Conservation (phyloP, 2,888 invertebrate genomes). For the Chromoteleia sp. region DNA sequence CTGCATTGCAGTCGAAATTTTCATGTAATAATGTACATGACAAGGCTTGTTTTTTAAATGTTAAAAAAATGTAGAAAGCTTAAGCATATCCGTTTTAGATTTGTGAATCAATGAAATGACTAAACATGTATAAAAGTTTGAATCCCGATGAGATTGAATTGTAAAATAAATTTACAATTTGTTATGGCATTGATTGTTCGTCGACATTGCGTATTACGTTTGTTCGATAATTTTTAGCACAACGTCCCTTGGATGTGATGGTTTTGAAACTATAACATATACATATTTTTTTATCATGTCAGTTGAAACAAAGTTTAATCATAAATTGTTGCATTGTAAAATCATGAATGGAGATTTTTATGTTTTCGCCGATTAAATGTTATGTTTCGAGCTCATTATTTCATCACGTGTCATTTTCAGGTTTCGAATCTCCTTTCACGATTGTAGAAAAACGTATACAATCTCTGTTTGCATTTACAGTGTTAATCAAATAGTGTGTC, state of each 20-base stretch:
- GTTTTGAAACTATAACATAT: not conserved
- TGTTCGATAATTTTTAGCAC: conserved; percentile 1
- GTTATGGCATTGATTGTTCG: not conserved
- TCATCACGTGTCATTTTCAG: not conserved
- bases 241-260: not conserved
- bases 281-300: too few relatives aligned
- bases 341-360: too few relatives aligned
- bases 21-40: not conserved
- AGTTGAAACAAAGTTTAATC: not conserved
- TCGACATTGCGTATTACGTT: not conserved
- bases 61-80: not conserved
- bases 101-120: not conserved
- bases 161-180: not conserved
- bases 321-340: not conserved
- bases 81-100: not conserved
- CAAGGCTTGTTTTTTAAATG: not conserved
- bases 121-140: too few relatives aligned
- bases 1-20: not conserved
- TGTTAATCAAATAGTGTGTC: not conserved
- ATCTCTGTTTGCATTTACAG: conserved; percentile 1
- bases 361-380: too few relatives aligned
- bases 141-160: not conserved
- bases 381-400: too few relatives aligned
- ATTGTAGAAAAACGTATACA: not conserved
- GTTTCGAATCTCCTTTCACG: not conserved